phyloP scores from a whole-genome alignment of 2,797 vertebrate species.

The Macropodus opercularis region DNA sequence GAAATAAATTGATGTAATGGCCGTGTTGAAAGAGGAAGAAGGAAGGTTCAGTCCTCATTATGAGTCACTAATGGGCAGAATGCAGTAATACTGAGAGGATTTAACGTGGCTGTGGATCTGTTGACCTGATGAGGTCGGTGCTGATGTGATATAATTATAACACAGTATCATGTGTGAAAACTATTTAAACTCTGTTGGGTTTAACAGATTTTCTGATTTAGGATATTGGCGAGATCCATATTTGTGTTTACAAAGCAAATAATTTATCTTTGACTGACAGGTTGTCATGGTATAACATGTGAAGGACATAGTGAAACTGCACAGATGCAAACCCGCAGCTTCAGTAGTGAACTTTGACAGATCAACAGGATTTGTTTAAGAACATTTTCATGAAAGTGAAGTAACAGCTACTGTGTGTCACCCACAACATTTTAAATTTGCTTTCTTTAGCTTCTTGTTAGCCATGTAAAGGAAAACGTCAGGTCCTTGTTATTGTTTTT shows the following conservation, averaged over 20 bases:
- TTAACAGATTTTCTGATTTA: conserved; percentile 1
- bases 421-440: not conserved
- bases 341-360: not conserved
- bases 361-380: not conserved
- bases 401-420: not conserved
- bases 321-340: conserved; percentile 5
- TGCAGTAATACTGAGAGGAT: no score
- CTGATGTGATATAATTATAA: conserved; percentile 20
- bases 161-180: conserved; percentile 37
- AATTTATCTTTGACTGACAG: not conserved
- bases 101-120: conserved; percentile 42
- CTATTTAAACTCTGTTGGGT: conserved; percentile 30
- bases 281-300: conserved; percentile 8
- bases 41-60: no score
- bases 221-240: not conserved
- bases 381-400: not conserved
- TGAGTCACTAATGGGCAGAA: not conserved
- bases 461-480: not conserved
- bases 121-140: conserved; percentile 34
- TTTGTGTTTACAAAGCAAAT: conserved; percentile 23
- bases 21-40: not conserved
- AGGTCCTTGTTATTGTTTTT: conserved; percentile 34
- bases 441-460: conserved; percentile 5
- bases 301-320: not conserved
- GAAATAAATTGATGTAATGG: not conserved